Evolutionary conservation across 2,797 vertebrate species (phyloP).

Genomic region (Enteromius trimaculatus): DNA sequence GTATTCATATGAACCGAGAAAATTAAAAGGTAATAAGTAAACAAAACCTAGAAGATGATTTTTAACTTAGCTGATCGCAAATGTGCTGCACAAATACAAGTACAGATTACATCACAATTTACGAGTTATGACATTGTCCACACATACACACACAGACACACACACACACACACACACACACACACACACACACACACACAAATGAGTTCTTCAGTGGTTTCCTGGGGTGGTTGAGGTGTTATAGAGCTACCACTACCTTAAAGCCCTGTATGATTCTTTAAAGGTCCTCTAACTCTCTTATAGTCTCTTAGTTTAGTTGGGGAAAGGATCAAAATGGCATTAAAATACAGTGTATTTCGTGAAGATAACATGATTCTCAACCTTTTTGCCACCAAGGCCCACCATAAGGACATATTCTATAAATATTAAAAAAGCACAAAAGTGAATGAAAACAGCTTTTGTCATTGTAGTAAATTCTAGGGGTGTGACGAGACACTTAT

Average conservation of each 20-base stretch:
- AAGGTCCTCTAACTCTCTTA: not conserved
- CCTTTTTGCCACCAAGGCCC: not conserved
- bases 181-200: not conserved
- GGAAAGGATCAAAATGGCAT: not conserved
- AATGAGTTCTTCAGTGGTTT: not conserved
- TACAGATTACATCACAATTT: not conserved
- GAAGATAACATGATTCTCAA: not conserved
- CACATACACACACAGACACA: not conserved
- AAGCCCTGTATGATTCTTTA: not conserved
- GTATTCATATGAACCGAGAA: not conserved
- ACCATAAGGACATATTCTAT: not conserved
- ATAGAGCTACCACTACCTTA: not conserved
- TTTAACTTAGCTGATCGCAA: not conserved
- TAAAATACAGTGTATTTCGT: not conserved
- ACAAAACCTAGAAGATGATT: not conserved
- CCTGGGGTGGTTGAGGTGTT: not conserved
- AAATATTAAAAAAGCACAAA: not conserved
- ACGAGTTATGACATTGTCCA: not conserved
- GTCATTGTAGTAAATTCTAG: not conserved
- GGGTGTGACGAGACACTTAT: too few relatives aligned
- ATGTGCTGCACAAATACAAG: not conserved
- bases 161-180: too few relatives aligned
- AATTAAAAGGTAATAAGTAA: not conserved
- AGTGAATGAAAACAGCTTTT: not conserved
- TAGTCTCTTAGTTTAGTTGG: not conserved